Percentiles rank a stretch among this genome's conserved stretches.
Evolutionary conservation across 2,797 vertebrate genomes (phyloP).

Genomic region (Eleutherodactylus coqui): DNA sequence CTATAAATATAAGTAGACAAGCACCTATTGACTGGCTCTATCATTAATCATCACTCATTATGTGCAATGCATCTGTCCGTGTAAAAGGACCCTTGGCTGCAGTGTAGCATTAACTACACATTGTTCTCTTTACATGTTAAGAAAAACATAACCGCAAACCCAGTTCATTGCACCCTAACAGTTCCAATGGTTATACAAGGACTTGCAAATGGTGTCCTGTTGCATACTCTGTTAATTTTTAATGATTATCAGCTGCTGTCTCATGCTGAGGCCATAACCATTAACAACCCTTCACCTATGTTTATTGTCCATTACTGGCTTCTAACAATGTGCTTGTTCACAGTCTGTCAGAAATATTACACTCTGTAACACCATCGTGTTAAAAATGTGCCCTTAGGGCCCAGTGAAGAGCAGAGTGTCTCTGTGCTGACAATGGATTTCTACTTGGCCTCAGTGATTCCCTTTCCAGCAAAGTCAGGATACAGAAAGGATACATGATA

Average conservation of each 20-base stretch:
- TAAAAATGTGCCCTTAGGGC: conserved; percentile 52
- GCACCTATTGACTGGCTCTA: no score
- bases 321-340: conserved; percentile 52
- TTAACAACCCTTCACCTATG: conserved; percentile 52
- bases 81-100: no score
- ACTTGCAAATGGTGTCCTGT: not conserved
- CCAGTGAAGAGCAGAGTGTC: conserved; percentile 24
- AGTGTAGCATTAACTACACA: not conserved
- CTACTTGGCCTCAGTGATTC: conserved; percentile 16
- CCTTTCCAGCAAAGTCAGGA: conserved; percentile 15
- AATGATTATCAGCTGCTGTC: conserved; percentile 36
- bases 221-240: conserved; percentile 35
- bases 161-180: not conserved
- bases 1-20: no score
- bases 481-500: conserved; percentile 30
- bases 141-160: not conserved
- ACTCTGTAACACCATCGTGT: conserved; percentile 46
- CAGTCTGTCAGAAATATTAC: conserved; percentile 57
- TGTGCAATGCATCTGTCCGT: no score
- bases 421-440: conserved; percentile 53
- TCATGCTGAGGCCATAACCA: conserved; percentile 46
- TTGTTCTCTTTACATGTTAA: not conserved
- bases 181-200: not conserved
- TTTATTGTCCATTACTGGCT: conserved; percentile 59
- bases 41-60: no score